Percentiles rank a stretch among this genome's conserved stretches.
Evolutionary conservation across 2,888 invertebrate species (phyloP).

Genomic region (Tholera decimalis): DNA sequence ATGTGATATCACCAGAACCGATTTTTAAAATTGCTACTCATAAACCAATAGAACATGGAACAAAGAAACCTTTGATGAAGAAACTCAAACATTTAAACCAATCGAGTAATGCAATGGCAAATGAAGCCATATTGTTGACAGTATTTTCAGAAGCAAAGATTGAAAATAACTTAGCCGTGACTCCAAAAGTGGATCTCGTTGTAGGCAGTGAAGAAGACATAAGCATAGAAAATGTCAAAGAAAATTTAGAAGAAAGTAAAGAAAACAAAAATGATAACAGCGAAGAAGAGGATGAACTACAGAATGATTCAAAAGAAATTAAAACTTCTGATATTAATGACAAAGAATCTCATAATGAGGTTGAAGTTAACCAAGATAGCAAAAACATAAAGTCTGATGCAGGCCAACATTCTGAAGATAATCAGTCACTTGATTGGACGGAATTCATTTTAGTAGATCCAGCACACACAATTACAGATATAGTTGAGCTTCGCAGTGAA

Average conservation of each 20-base stretch:
- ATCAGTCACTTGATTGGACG: conserved; percentile 41
- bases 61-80: conserved; percentile 63
- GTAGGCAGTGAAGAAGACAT: conserved; percentile 11
- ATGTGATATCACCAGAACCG: conserved; percentile 59
- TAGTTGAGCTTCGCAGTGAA: conserved; percentile 9
- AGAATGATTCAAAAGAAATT: not conserved
- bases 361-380: conserved; percentile 1
- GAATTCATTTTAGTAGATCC: conserved; percentile 69
- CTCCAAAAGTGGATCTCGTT: not conserved
- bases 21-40: conserved; percentile 36
- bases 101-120: conserved; percentile 4
- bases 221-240: conserved; percentile 21
- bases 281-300: not conserved
- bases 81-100: conserved; percentile 46
- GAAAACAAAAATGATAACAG: conserved; percentile 8
- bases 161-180: not conserved
- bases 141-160: not conserved
- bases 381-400: not conserved
- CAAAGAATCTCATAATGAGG: not conserved
- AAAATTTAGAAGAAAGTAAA: conserved; percentile 2
- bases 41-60: conserved; percentile 32
- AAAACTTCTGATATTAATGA: not conserved
- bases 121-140: conserved; percentile 3
- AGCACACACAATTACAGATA: conserved; percentile 7
- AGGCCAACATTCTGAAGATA: conserved; percentile 7